Evolutionary conservation across 2,797 vertebrate genomes (phyloP).

Genomic region (Smutsia temminckii): DNA sequence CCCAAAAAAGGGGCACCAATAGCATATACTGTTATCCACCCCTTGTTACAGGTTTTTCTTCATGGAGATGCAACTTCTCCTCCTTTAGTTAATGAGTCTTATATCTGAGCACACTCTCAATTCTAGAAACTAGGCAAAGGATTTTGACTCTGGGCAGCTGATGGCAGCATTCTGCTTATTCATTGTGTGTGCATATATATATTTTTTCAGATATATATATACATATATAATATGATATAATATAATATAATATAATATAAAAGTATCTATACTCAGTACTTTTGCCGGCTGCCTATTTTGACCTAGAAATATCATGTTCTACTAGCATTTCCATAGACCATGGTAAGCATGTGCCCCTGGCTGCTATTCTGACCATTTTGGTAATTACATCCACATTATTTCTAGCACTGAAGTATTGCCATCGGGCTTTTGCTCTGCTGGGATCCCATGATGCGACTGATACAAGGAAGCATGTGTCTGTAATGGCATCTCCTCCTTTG

Average conservation of each 20-base stretch:
- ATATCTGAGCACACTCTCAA: background rate
- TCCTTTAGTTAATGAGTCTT: background rate
- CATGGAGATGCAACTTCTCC: background rate
- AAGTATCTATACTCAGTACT: background rate
- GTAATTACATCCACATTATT: background rate
- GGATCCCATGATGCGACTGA: background rate
- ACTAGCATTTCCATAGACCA: background rate
- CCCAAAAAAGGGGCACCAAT: background rate
- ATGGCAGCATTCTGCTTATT: background rate
- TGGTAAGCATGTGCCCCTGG: background rate
- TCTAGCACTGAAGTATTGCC: background rate
- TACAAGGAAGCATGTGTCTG: background rate
- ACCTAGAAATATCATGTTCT: background rate
- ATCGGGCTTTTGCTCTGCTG: background rate
- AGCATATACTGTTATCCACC: too few species aligned
- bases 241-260: background rate
- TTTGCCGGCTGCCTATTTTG: background rate
- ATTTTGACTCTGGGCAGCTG: background rate
- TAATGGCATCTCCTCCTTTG: background rate
- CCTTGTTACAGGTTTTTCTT: background rate
- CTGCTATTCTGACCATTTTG: background rate
- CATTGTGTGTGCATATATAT: too few species aligned
- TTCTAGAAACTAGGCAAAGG: background rate
- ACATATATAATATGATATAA: background rate
- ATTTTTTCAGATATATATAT: background rate